These are phyloP conservation scores for Peromyscus polionotus DNA, from an alignment of 2,113 vertebrate genomes.

Conservation along the genomic window DNA sequence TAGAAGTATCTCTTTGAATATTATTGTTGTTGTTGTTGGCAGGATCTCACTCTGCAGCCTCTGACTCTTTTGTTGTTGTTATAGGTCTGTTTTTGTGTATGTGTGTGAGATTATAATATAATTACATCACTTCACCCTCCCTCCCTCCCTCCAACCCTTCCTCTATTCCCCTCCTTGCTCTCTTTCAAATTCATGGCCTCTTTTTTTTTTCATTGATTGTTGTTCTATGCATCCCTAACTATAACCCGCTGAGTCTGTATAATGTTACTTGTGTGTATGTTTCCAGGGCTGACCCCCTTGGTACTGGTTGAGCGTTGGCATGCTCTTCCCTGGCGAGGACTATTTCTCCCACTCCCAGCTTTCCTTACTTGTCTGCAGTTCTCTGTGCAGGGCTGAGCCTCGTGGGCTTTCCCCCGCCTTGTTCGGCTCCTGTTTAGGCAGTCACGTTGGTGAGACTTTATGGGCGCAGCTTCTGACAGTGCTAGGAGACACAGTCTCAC, in stretches of 20 bases:
- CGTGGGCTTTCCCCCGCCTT: too few species aligned
- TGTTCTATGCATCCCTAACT: not conserved
- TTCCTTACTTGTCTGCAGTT: not conserved
- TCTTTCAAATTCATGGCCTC: not conserved
- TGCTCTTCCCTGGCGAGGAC: not conserved
- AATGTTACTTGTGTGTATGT: not conserved
- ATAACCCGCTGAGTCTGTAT: not conserved
- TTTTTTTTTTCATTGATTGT: not conserved
- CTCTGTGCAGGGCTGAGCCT: not conserved
- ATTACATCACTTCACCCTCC: not conserved
- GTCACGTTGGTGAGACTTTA: not conserved
- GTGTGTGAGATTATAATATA: not conserved
- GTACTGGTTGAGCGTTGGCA: not conserved
- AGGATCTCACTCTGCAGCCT: not conserved
- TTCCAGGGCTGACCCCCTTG: not conserved
- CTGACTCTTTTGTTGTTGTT: not conserved
- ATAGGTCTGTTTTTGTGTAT: not conserved
- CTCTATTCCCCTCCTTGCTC: not conserved
- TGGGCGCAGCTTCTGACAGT: not conserved
- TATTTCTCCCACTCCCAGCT: not conserved
- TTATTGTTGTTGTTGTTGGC: not conserved
- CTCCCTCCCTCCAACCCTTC: not conserved
- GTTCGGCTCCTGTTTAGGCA: not conserved
- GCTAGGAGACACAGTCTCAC: not conserved
- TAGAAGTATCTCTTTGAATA: not conserved